Evolutionary conservation across 1,140 invertebrate species (phyloP), one percentile per base, ranked within the genome.

Genomic region (Euwallacea similis): DNA sequence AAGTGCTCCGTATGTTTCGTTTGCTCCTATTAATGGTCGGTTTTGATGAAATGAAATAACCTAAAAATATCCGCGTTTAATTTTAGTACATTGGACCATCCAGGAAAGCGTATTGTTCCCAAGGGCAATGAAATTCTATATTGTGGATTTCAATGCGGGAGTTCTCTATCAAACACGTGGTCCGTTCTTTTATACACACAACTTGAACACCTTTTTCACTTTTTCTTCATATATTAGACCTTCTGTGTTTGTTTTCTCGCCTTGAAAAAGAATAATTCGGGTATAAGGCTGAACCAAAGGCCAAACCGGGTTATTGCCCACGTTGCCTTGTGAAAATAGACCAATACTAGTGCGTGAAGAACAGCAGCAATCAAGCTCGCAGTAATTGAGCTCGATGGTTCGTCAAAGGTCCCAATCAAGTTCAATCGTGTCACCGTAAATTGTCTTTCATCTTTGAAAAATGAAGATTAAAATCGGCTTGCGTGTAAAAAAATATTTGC

Each of bases 191-290:
- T 4, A 33, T 33, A 33, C 6, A 11, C 13, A 11, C 46, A 50
- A 13, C 2, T 50, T 50, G 55, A 15, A 7, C 55, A 16, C 8
- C 21, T 56, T 56, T 56, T 56, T 56, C 16, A 7, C 21, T 9
- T 11, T 56, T 56, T 33, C n/a, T 33, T 33, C 21, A 13, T 13
- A 56, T 13, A 50, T 50, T 50, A 50, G 21, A 33, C 21, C 21
- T 33, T 33, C 21, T 33, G 4, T 50, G 46, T 50, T 66, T 68
- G 56, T 50, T 60, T 59, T 47, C 55, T 68, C 16, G 33, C 66
- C 66, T 68, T 68, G 66, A 68, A 68, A 68, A 42, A 68, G 13
- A 59, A 68, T 68, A 15, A 68, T 68, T 68, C 41, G 47, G 56
- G 56, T 9, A 10, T 59, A 68, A 68, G 66, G 66, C 42, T 68